A percentile compares a stretch with the other conserved stretches of the same genome.
Evolutionary conservation across 2,113 vertebrate species (phyloP).

Genomic region (Ranitomeya variabilis): DNA sequence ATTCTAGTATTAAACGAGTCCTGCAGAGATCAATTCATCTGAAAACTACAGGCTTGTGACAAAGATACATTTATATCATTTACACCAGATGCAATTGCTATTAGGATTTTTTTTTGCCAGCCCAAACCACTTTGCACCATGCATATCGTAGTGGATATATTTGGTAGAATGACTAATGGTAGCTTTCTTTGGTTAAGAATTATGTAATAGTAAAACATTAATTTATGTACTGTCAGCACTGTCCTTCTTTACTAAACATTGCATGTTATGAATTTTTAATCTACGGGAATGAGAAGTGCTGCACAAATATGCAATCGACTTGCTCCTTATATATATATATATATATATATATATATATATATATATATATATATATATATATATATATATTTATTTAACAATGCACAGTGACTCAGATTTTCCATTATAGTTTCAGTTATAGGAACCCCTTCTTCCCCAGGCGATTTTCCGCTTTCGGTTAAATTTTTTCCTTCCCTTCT

Average conservation of each 20-base stretch:
- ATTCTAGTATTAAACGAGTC: slow-evolving; percentile 32
- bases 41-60: slow-evolving; percentile 27
- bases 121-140: neutral
- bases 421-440: no score
- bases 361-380: no score
- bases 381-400: no score
- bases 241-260: slow-evolving; percentile 5
- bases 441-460: no score
- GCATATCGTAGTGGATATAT: neutral
- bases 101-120: slow-evolving; percentile 5
- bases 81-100: neutral
- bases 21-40: slow-evolving; percentile 51
- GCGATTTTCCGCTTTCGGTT: no score
- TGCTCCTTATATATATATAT: no score
- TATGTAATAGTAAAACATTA: neutral
- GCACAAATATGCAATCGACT: neutral
- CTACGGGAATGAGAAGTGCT: slow-evolving; percentile 11
- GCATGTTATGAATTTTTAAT: slow-evolving; percentile 19
- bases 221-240: slow-evolving; percentile 1
- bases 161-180: slow-evolving; percentile 37
- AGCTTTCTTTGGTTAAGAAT: neutral
- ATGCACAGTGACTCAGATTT: no score
- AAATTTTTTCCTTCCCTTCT: no score
- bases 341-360: no score
- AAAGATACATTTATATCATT: slow-evolving; percentile 38